These are phyloP conservation scores for Timema podura DNA, from an alignment of 2,888 invertebrate species.

Conservation along the genomic window DNA sequence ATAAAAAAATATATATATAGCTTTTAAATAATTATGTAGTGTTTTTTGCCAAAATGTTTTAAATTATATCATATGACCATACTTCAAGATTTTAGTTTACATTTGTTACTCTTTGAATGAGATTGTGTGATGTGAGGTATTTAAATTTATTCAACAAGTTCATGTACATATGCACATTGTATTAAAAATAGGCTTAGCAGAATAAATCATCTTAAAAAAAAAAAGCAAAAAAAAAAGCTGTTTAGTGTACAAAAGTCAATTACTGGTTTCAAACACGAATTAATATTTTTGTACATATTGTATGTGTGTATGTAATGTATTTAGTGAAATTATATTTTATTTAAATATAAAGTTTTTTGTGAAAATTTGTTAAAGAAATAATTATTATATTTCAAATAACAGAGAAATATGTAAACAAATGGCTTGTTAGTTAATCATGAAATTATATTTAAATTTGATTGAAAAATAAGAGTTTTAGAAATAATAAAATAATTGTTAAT, in stretches of 20 bases:
- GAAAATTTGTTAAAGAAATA: constrained; percentile 22
- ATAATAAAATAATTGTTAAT: constrained; percentile 16
- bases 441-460: constrained; percentile 17
- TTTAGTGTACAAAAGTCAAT: constrained; percentile 53
- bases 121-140: constrained; percentile 31
- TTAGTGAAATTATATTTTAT: constrained; percentile 30
- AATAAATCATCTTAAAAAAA: constrained; percentile 31
- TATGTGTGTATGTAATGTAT: constrained; percentile 36
- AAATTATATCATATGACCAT: constrained; percentile 27
- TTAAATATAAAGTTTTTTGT: constrained; percentile 27
- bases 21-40: constrained; percentile 27
- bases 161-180: constrained; percentile 38
- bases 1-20: constrained; percentile 38
- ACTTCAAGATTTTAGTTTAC: constrained; percentile 24
- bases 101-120: constrained; percentile 27
- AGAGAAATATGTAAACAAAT: constrained; percentile 23
- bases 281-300: constrained; percentile 56
- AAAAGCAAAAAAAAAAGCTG: constrained; percentile 24
- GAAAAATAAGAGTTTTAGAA: constrained; percentile 12
- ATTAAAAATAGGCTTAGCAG: constrained; percentile 26
- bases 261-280: constrained; percentile 48
- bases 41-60: constrained; percentile 28
- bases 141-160: constrained; percentile 29
- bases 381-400: constrained; percentile 15
- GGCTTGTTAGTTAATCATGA: constrained; percentile 24